Evolutionary conservation across 2,888 invertebrate genomes (phyloP).

Genomic region (Phyllotreta cruciferae): DNA sequence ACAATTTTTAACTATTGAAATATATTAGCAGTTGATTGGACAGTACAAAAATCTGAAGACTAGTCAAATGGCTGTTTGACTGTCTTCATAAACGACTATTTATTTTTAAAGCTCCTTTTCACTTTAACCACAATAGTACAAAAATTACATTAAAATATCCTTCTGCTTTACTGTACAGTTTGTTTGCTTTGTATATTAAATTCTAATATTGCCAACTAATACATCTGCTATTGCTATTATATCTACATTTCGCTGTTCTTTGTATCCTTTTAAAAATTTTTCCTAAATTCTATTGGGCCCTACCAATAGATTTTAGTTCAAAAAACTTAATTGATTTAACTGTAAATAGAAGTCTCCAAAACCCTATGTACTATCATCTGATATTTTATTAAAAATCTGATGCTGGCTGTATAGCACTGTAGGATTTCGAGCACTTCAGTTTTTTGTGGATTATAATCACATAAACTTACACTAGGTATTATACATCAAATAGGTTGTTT

Average conservation of each 20-base stretch:
- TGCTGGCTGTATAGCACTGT: constrained; percentile 27
- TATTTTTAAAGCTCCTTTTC: constrained; percentile 27
- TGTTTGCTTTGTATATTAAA: constrained; percentile 21
- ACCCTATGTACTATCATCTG: constrained; percentile 17
- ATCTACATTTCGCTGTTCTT: constrained; percentile 31
- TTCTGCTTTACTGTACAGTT: constrained; percentile 41
- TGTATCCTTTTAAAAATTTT: background rate
- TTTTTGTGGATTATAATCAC: too few species aligned
- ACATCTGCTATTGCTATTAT: constrained; percentile 41
- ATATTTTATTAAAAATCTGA: constrained; percentile 20
- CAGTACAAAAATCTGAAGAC: constrained; percentile 40
- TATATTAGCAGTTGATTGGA: too few species aligned
- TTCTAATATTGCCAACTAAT: constrained; percentile 50
- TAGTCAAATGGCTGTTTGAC: constrained; percentile 57
- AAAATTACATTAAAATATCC: constrained; percentile 35
- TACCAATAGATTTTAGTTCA: constrained; percentile 24
- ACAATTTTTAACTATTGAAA: too few species aligned
- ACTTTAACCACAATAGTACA: constrained; percentile 40
- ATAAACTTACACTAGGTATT: too few species aligned
- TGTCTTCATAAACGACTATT: constrained; percentile 31
- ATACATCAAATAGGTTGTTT: too few species aligned
- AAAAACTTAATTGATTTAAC: background rate
- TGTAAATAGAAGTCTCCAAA: background rate
- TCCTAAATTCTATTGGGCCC: constrained; percentile 23
- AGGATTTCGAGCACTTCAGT: background rate